These are phyloP conservation scores for Sycophila sp. DNA, from an alignment of 1,140 invertebrate species.

Conservation along the genomic window DNA sequence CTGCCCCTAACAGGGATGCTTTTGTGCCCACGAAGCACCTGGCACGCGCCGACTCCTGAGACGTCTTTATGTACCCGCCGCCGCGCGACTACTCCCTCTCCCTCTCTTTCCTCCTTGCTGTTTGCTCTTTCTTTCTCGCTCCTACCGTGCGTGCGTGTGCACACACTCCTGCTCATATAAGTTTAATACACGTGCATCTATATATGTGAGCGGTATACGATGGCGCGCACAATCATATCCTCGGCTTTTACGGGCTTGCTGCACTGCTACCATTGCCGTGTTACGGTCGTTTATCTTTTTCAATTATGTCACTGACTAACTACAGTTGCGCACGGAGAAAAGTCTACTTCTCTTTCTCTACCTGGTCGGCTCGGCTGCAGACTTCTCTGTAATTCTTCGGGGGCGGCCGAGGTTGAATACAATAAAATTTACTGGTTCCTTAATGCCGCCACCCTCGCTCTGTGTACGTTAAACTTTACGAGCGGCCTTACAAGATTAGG, in stretches of 20 bases:
- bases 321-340: conserved; percentile 13
- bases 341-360: conserved; percentile 12
- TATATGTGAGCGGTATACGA: no score
- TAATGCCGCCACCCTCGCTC: not conserved
- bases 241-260: conserved; percentile 24
- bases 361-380: no score
- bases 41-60: conserved; percentile 60
- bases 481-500: conserved; percentile 28
- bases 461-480: conserved; percentile 27
- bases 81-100: conserved; percentile 15
- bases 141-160: no score
- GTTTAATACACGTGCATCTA: no score
- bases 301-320: conserved; percentile 39
- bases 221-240: conserved; percentile 27
- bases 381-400: not conserved
- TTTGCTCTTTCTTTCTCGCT: conserved; percentile 41
- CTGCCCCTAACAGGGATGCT: conserved; percentile 54
- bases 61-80: conserved; percentile 51
- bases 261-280: conserved; percentile 17
- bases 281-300: conserved; percentile 39
- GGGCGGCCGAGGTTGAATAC: conserved; percentile 9
- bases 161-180: no score
- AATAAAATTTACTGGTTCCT: conserved; percentile 33
- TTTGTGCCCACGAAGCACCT: conserved; percentile 62
- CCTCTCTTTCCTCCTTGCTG: conserved; percentile 32